Conservation (phyloP, 2,888 invertebrate species). For the Scrobipalpa atriplicella region DNA sequence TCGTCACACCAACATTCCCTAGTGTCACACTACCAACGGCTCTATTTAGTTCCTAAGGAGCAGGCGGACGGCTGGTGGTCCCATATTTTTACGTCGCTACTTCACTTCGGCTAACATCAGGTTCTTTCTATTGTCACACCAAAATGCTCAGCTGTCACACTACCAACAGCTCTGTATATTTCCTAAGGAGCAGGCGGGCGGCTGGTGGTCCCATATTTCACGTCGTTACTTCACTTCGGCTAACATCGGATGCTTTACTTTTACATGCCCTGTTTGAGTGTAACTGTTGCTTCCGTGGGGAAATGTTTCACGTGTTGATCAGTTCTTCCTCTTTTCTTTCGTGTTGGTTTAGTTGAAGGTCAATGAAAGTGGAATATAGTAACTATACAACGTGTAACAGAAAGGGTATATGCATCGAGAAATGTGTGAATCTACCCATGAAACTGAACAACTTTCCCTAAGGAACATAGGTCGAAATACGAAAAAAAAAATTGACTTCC, state of each 20-base stretch:
- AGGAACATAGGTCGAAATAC: too few relatives aligned
- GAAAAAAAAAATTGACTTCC: too few relatives aligned
- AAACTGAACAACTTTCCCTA: too few relatives aligned
- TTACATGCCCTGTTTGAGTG: constrained; percentile 39
- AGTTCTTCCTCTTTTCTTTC: too few relatives aligned
- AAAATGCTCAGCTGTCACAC: not conserved
- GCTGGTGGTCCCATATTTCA: constrained; percentile 77
- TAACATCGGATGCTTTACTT: constrained; percentile 36
- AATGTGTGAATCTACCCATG: too few relatives aligned
- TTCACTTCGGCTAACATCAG: constrained; percentile 1
- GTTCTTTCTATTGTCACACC: not conserved
- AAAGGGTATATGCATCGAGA: too few relatives aligned
- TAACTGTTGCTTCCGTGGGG: constrained; percentile 6
- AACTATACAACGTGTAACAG: too few relatives aligned
- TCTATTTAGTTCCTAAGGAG: constrained; percentile 25
- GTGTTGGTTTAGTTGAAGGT: too few relatives aligned
- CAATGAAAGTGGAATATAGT: too few relatives aligned
- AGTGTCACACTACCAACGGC: too few relatives aligned
- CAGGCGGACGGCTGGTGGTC: not conserved
- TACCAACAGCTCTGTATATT: constrained; percentile 32
- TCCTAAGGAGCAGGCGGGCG: constrained; percentile 48
- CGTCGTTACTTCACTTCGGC: constrained; percentile 49
- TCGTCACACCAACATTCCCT: too few relatives aligned
- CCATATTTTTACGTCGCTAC: not conserved
- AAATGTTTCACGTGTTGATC: not conserved